A percentile compares a stretch with the other conserved stretches of the same genome.
These are phyloP conservation scores for Trichomycterus rosablanca DNA, from an alignment of 2,113 vertebrate genomes.

Conservation along the genomic window DNA sequence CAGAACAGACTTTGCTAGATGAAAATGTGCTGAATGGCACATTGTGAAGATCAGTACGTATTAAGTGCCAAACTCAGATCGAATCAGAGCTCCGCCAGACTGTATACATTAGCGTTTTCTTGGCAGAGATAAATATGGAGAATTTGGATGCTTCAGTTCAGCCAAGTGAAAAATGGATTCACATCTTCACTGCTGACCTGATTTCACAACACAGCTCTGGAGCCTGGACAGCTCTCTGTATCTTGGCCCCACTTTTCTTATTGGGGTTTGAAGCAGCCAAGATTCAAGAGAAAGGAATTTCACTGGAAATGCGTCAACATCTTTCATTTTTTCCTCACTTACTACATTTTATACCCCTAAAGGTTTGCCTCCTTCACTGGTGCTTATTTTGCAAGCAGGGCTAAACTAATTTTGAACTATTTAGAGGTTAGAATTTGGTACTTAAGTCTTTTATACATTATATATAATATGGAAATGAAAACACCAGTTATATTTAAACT, in stretches of 20 bases:
- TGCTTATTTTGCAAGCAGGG: too few relatives aligned
- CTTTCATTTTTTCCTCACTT: too few relatives aligned
- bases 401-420: too few relatives aligned
- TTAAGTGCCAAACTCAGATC: not conserved
- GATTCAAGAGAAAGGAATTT: constrained; percentile 7
- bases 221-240: constrained; percentile 8
- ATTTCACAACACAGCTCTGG: constrained; percentile 15
- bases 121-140: not conserved
- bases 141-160: not conserved
- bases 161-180: constrained; percentile 13
- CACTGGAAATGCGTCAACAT: constrained; percentile 6
- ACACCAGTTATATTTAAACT: too few relatives aligned
- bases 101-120: not conserved
- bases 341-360: too few relatives aligned
- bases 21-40: too few relatives aligned
- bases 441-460: too few relatives aligned
- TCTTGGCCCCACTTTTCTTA: constrained; percentile 9
- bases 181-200: constrained; percentile 4
- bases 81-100: not conserved
- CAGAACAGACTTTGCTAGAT: too few relatives aligned
- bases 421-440: too few relatives aligned
- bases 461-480: too few relatives aligned
- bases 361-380: too few relatives aligned
- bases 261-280: constrained; percentile 12
- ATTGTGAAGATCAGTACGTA: too few relatives aligned